These are phyloP conservation scores for Arion vulgaris DNA, from an alignment of 1,140 invertebrate genomes.

Conservation along the genomic window DNA sequence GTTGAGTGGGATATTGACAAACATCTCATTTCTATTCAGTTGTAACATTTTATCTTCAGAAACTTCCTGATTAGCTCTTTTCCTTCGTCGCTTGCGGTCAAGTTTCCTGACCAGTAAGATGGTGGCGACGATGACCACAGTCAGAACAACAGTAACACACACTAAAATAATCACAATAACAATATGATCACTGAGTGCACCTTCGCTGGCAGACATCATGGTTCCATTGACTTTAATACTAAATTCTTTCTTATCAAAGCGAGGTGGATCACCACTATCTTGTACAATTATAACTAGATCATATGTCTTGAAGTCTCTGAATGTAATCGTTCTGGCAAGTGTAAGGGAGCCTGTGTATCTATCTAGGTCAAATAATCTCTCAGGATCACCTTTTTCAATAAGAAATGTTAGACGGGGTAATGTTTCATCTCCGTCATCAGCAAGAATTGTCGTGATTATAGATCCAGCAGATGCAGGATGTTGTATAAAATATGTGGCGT, in stretches of 20 bases:
- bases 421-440: slow-evolving; percentile 54
- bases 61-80: slow-evolving; percentile 14
- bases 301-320: slow-evolving; percentile 51
- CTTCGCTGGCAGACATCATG: background rate
- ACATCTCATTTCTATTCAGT: slow-evolving; percentile 39
- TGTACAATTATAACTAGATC: slow-evolving; percentile 53
- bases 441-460: slow-evolving; percentile 52
- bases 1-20: slow-evolving; percentile 13
- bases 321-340: slow-evolving; percentile 47
- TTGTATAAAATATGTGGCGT: slow-evolving; percentile 52
- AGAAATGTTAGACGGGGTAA: slow-evolving; percentile 22
- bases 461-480: slow-evolving; percentile 47
- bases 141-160: slow-evolving; percentile 44
- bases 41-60: slow-evolving; percentile 46
- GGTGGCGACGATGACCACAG: slow-evolving; percentile 39
- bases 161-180: slow-evolving; percentile 46
- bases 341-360: slow-evolving; percentile 54
- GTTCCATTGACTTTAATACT: slow-evolving; percentile 40
- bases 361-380: slow-evolving; percentile 56
- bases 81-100: slow-evolving; percentile 39
- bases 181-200: slow-evolving; percentile 32
- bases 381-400: slow-evolving; percentile 51
- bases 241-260: slow-evolving; percentile 21
- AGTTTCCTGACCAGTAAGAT: slow-evolving; percentile 46
- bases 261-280: slow-evolving; percentile 53